phyloP scores from a whole-genome alignment of 2,888 invertebrate species.

The Erebia palarica region DNA sequence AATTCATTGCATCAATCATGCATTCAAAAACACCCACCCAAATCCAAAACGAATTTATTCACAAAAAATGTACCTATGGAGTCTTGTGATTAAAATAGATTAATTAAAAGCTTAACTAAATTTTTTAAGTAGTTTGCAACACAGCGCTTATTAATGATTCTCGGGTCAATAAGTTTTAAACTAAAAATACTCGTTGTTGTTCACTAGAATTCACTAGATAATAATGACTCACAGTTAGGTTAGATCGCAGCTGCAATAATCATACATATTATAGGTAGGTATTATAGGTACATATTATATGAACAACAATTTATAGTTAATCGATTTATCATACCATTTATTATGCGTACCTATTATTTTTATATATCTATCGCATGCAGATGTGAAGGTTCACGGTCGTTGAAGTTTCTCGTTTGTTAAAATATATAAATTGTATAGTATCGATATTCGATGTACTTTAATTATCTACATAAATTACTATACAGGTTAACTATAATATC shows the following conservation, averaged over 20 bases:
- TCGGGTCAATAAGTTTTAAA: not conserved
- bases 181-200: not conserved
- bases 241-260: constrained; percentile 11
- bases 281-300: not conserved
- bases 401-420: not conserved
- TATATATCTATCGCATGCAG: constrained; percentile 11
- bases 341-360: not conserved
- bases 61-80: too few relatives aligned
- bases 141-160: too few relatives aligned
- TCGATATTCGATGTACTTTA: not conserved
- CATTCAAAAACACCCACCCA: too few relatives aligned
- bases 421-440: not conserved
- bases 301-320: not conserved
- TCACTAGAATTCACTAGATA: not conserved
- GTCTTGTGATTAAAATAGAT: too few relatives aligned
- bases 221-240: not conserved
- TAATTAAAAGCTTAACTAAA: too few relatives aligned
- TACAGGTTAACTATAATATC: not conserved
- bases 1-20: too few relatives aligned
- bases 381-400: constrained; percentile 20
- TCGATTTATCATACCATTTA: not conserved
- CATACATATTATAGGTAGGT: not conserved
- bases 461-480: not conserved
- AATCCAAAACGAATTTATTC: too few relatives aligned
- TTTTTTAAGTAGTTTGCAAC: too few relatives aligned